Evolutionary conservation across 2,888 invertebrate species (phyloP).

Genomic region (Mantis religiosa): DNA sequence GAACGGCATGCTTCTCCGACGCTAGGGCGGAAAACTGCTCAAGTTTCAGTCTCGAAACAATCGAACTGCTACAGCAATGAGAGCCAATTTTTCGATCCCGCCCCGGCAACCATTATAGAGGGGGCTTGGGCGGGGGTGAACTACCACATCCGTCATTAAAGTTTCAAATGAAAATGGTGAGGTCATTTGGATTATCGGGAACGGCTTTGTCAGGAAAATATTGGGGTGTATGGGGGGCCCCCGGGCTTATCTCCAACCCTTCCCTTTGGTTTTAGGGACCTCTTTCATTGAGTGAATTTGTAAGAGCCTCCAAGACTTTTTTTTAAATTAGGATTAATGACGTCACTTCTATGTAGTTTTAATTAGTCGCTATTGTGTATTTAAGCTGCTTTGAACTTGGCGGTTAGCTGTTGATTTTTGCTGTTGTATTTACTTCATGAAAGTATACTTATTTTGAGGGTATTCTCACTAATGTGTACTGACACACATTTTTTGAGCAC

Average conservation of each 20-base stretch:
- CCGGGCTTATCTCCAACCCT: background rate
- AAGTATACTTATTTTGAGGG: no score
- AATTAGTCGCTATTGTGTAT: background rate
- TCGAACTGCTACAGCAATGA: background rate
- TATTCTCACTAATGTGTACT: no score
- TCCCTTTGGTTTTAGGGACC: background rate
- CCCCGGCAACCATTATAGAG: background rate
- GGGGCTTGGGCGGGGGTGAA: background rate
- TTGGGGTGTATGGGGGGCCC: background rate
- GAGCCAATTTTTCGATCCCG: conserved; percentile 4
- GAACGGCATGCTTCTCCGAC: background rate
- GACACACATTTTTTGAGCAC: no score
- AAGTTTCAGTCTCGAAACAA: background rate
- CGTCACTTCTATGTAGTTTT: background rate
- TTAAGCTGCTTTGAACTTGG: background rate
- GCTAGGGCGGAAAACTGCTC: background rate
- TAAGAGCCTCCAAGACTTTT: background rate
- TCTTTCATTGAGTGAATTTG: background rate
- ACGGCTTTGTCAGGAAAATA: background rate
- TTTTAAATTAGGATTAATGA: background rate
- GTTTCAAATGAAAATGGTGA: conserved; percentile 13
- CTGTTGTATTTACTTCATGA: no score
- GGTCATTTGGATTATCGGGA: conserved; percentile 10
- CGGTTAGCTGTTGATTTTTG: background rate
- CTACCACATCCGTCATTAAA: conserved; percentile 8